Evolutionary conservation across 2,113 vertebrate genomes (phyloP).

Genomic region (Chrysochloris asiatica): DNA sequence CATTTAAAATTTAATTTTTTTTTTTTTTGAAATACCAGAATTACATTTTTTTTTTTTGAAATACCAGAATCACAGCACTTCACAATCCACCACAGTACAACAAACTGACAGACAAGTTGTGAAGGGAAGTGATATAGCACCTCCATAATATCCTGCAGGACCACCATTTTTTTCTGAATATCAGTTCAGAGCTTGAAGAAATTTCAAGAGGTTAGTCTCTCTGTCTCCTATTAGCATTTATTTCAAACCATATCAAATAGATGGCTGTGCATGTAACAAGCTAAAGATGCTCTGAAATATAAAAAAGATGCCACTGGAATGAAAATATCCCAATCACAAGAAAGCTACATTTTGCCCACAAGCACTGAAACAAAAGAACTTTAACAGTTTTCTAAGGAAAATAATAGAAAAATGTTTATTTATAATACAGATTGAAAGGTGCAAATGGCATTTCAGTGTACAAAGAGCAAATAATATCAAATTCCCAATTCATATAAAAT

Average conservation of each 20-base stretch:
- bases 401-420: constrained; percentile 34
- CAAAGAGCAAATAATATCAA: not conserved
- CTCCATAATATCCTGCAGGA: not conserved
- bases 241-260: constrained; percentile 10
- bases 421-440: constrained; percentile 47
- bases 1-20: too few relatives aligned
- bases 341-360: not conserved
- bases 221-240: not conserved
- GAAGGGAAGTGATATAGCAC: not conserved
- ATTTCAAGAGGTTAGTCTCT: not conserved
- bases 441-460: not conserved
- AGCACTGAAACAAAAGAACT: not conserved
- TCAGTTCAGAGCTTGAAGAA: not conserved
- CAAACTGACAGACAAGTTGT: too few relatives aligned
- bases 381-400: constrained; percentile 34
- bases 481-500: not conserved
- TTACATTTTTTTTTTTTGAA: too few relatives aligned
- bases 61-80: too few relatives aligned
- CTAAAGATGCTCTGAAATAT: constrained; percentile 23
- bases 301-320: not conserved
- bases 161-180: not conserved
- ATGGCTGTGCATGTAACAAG: not conserved
- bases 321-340: not conserved
- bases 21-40: too few relatives aligned
- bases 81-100: too few relatives aligned